Conservation (phyloP, 2,888 invertebrate genomes). For the Chloroclysta siterata region DNA sequence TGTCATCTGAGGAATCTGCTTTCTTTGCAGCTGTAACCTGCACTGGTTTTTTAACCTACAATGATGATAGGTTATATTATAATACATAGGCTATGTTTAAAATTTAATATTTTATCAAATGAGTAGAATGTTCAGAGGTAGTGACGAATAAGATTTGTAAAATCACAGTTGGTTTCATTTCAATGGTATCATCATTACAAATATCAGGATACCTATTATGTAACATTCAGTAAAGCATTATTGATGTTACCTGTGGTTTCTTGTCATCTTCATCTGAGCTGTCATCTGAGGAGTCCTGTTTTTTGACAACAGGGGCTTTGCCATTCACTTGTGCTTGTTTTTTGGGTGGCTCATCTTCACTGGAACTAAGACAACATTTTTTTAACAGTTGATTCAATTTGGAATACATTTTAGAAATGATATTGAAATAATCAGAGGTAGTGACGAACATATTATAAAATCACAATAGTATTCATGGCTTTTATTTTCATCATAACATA, state of each 20-base stretch:
- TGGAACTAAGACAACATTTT: constrained; percentile 48
- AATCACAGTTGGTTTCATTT: constrained; percentile 42
- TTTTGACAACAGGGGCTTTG: constrained; percentile 59
- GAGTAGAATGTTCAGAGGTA: constrained; percentile 64
- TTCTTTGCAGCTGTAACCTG: constrained; percentile 39
- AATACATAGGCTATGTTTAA: not conserved
- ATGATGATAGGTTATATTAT: not conserved
- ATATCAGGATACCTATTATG: not conserved
- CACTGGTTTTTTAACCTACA: constrained; percentile 38
- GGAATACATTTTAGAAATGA: not conserved
- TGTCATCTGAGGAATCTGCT: constrained; percentile 59
- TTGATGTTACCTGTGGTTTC: constrained; percentile 53
- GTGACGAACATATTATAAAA: constrained; percentile 64
- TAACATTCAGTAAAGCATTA: not conserved
- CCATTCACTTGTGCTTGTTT: constrained; percentile 62
- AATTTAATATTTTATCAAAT: not conserved
- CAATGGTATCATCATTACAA: constrained; percentile 31
- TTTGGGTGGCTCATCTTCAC: constrained; percentile 59
- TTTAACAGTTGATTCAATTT: constrained; percentile 1
- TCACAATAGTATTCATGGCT: constrained; percentile 39
- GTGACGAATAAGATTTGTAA: constrained; percentile 64
- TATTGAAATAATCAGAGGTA: constrained; percentile 64
- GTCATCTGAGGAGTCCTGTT: constrained; percentile 70
- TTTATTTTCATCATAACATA: constrained; percentile 30
- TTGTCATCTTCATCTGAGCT: constrained; percentile 70